These are phyloP conservation scores for Cladorhizidae sp. DNA, from an alignment of 37 sponge, comb jelly and placozoan species.

Conservation along the genomic window DNA sequence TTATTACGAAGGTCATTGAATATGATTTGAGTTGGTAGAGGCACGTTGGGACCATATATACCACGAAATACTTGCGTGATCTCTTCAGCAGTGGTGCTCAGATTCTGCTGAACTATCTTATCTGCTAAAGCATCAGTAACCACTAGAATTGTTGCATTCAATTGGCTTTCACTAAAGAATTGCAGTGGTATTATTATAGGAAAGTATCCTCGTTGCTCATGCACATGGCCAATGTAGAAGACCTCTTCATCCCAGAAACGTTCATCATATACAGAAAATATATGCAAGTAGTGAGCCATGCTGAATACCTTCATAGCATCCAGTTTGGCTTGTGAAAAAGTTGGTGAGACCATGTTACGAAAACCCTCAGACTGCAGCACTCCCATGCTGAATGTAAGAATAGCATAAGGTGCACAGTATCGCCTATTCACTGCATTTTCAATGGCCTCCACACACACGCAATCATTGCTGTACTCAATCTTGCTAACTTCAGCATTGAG, in stretches of 20 bases:
- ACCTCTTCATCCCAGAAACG: slow-evolving; percentile 63
- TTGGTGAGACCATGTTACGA: background rate
- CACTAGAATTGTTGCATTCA: slow-evolving; percentile 20
- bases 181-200: slow-evolving; percentile 18
- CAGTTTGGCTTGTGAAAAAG: slow-evolving; percentile 21
- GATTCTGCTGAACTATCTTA: slow-evolving; percentile 5
- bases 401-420: slow-evolving; percentile 40
- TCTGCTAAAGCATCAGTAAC: slow-evolving; percentile 21
- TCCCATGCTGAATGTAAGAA: slow-evolving; percentile 55
- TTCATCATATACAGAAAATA: slow-evolving; percentile 8
- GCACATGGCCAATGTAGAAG: background rate
- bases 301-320: slow-evolving; percentile 15
- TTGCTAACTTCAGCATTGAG: slow-evolving; percentile 17
- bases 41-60: slow-evolving; percentile 30
- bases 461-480: slow-evolving; percentile 34
- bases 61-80: slow-evolving; percentile 26
- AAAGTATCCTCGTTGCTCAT: slow-evolving; percentile 24
- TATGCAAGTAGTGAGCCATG: slow-evolving; percentile 41
- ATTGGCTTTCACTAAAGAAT: too few relatives aligned
- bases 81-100: slow-evolving; percentile 23
- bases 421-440: background rate
- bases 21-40: slow-evolving; percentile 29
- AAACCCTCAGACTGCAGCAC: too few relatives aligned
- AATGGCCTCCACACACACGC: slow-evolving; percentile 63
- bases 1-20: slow-evolving; percentile 36